A percentile compares a stretch with the other conserved stretches of the same genome.
phyloP scores from a whole-genome alignment of 2,797 vertebrate genomes.

The Heliangelus exortis region DNA sequence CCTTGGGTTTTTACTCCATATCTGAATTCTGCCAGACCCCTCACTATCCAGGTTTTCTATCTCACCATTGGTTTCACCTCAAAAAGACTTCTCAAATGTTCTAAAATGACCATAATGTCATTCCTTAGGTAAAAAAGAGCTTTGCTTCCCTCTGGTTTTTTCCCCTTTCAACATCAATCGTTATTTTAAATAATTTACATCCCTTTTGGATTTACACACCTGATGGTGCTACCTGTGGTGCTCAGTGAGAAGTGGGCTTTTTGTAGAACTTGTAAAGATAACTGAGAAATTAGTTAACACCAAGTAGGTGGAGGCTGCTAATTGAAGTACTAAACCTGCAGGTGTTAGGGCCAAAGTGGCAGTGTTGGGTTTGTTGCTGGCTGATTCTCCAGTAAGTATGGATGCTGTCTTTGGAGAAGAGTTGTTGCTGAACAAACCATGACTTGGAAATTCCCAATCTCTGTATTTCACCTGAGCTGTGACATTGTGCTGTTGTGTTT shows the following conservation, averaged over 20 bases:
- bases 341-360: not conserved
- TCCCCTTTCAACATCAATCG: not conserved
- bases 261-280: constrained; percentile 51
- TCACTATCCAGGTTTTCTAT: not conserved
- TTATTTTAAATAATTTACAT: constrained; percentile 63
- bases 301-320: constrained; percentile 16
- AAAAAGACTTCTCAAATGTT: constrained; percentile 9
- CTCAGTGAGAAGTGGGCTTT: constrained; percentile 42
- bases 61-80: constrained; percentile 23
- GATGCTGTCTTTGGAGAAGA: not conserved
- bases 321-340: not conserved
- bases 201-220: constrained; percentile 37
- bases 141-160: constrained; percentile 33
- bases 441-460: not conserved
- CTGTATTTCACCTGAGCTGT: not conserved
- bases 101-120: constrained; percentile 36
- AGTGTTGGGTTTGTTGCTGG: not conserved
- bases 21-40: not conserved
- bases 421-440: not conserved
- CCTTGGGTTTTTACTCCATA: not conserved
- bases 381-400: not conserved
- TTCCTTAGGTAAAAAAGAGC: constrained; percentile 14
- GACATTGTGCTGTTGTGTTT: not conserved
- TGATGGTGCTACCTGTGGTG: constrained; percentile 39
- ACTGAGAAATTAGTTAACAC: constrained; percentile 37